Conservation (phyloP, 23 tunicate species). For the Halocynthia aurantium region DNA sequence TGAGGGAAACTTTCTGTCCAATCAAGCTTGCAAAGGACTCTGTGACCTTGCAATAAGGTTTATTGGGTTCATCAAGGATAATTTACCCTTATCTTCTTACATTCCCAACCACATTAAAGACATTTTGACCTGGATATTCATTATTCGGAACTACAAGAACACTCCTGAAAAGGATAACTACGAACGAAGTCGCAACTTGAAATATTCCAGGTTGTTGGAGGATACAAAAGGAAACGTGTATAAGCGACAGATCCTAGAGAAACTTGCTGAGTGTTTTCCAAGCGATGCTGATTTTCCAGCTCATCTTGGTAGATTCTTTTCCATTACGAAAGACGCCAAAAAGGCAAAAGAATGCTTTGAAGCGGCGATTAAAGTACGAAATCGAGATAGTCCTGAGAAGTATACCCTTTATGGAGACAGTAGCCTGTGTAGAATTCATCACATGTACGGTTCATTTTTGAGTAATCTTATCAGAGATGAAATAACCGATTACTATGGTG, state of each 20-base stretch:
- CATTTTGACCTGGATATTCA: slow-evolving; percentile 20
- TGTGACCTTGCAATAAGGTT: slow-evolving; percentile 27
- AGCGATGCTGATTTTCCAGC: slow-evolving; percentile 43
- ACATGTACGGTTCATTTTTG: slow-evolving; percentile 15
- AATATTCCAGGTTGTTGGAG: slow-evolving; percentile 28
- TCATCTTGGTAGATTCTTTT: slow-evolving; percentile 47
- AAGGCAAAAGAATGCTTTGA: slow-evolving; percentile 4
- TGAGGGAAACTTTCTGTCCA: not conserved
- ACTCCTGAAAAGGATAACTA: slow-evolving; percentile 2
- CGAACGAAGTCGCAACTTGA: no score
- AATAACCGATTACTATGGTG: not conserved
- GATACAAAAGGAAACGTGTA: slow-evolving; percentile 11
- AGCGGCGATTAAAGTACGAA: slow-evolving; percentile 1
- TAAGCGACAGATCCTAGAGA: slow-evolving; percentile 14
- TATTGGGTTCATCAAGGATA: slow-evolving; percentile 11
- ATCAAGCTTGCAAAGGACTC: slow-evolving; percentile 4
- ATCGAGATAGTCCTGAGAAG: not conserved
- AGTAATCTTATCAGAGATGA: not conserved
- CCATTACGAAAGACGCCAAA: not conserved
- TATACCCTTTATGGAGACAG: not conserved
- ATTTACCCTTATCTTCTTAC: not conserved
- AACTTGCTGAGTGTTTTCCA: slow-evolving; percentile 39
- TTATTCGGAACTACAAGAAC: slow-evolving; percentile 22
- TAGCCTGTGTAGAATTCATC: slow-evolving; percentile 3
- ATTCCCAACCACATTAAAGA: not conserved